Evolutionary conservation across 2,113 vertebrate genomes (phyloP), one percentile per base, ranked within the genome.

Genomic region (Daboia siamensis): DNA sequence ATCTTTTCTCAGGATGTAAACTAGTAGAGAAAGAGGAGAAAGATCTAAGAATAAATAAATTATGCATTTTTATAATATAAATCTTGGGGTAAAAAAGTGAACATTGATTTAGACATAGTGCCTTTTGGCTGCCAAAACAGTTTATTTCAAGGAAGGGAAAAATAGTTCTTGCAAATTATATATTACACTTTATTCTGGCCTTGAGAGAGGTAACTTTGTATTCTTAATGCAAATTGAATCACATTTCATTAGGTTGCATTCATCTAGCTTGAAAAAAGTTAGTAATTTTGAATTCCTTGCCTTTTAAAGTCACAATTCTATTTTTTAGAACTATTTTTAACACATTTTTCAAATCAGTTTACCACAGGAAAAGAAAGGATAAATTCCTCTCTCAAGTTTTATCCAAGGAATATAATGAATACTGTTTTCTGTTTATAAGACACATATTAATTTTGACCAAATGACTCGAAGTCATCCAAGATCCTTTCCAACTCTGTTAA

Each of bases 241-340:
- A 90, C 48, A 17, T 7, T 92, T 5, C 44, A 92, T 92, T 93
- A 93, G 86, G 57, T 51, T 20, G 15, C 2, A 10, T 84, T 92
- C 64, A 3, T 56, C 0, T 84, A 56, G 0, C 20, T 92, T 56
- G 84, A 94, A 51, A 94, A 64, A 87, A 57, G 85, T 88, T 93
- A 95, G 91, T 87, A 93, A 52, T 93, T 93, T 61, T 94, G 61
- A 74, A 94, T 92, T 91, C 15, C 86, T 93, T 93, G 93, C 8
- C 59, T 90, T 80, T 93, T 93, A 9, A 95, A 93, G 17, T 1
- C 54, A 87, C 26, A 29, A 3, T 64, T 90, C 1, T 11, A 44
- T 95, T 51, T 51, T 51, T 51, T 51, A 51, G 9, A 51, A 51
- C 8, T 9, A 51, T 51, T 95, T 90, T 26, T 17, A 80, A 80